These are phyloP conservation scores for Autographa gamma DNA, from an alignment of 2,888 invertebrate genomes.

Conservation along the genomic window DNA sequence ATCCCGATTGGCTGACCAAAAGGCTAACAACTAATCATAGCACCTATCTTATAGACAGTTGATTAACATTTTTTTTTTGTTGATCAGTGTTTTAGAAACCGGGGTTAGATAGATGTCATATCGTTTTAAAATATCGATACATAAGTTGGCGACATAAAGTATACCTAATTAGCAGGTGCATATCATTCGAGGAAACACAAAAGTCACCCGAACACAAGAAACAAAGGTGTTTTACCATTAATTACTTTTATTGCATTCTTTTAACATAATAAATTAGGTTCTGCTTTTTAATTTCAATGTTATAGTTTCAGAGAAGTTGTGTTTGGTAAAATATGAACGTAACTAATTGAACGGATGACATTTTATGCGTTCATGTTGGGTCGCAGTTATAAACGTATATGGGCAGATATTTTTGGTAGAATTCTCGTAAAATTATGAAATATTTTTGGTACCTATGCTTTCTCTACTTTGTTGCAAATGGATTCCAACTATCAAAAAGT, in stretches of 20 bases:
- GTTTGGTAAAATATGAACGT: slow-evolving; percentile 10
- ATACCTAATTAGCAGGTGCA: slow-evolving; percentile 30
- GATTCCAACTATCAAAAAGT: background rate
- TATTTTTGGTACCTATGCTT: background rate
- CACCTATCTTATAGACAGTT: too few relatives aligned
- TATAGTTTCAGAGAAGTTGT: background rate
- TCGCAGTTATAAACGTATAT: slow-evolving; percentile 14
- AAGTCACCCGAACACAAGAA: slow-evolving; percentile 30
- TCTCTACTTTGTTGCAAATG: background rate
- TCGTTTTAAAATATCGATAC: too few relatives aligned
- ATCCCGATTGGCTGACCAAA: too few relatives aligned
- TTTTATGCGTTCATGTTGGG: slow-evolving; percentile 11
- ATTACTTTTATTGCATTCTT: slow-evolving; percentile 29
- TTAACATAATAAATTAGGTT: slow-evolving; percentile 13
- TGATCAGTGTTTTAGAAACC: too few relatives aligned
- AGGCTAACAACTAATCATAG: too few relatives aligned
- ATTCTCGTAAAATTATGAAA: slow-evolving; percentile 1
- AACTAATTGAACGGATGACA: slow-evolving; percentile 23
- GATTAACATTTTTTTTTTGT: too few relatives aligned
- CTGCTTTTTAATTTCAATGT: background rate
- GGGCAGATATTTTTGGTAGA: background rate
- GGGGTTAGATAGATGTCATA: too few relatives aligned
- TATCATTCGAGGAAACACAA: slow-evolving; percentile 30
- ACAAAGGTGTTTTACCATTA: slow-evolving; percentile 30
- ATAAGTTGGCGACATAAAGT: background rate